Conservation (phyloP, 1,140 invertebrate species). For the Halotydeus destructor region DNA sequence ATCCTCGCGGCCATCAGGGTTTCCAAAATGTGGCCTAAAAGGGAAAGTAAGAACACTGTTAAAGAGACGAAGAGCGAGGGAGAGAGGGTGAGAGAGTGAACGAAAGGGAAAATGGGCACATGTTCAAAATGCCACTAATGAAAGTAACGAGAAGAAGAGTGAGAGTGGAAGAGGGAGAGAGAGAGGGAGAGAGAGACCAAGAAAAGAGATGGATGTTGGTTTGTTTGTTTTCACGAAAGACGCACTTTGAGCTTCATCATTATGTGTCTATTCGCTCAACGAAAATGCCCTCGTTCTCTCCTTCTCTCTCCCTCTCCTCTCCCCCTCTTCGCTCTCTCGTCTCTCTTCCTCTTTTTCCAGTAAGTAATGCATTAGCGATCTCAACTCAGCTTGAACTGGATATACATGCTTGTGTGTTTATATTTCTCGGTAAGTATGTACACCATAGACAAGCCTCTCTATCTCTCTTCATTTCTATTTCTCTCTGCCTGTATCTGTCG, state of each 20-base stretch:
- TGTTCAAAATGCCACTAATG: background rate
- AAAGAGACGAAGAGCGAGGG: background rate
- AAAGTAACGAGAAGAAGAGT: background rate
- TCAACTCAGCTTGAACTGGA: background rate
- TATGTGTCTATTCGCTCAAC: background rate
- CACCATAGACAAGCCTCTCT: background rate
- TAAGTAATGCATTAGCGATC: background rate
- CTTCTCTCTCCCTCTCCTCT: background rate
- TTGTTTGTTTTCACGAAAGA: too few species aligned
- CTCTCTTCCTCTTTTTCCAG: background rate
- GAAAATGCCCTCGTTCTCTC: background rate
- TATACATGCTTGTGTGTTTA: background rate
- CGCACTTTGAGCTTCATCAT: too few species aligned
- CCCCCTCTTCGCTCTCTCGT: background rate
- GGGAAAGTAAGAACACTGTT: too few species aligned
- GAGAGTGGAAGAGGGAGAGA: too few species aligned
- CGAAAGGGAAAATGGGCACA: background rate
- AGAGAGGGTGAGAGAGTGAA: background rate
- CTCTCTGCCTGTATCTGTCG: too few species aligned
- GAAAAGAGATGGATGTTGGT: too few species aligned
- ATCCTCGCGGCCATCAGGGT: too few species aligned
- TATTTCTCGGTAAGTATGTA: background rate
- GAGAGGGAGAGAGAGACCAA: too few species aligned
- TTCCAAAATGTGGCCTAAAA: too few species aligned
- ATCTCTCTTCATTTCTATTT: background rate